These are phyloP conservation scores for Tiliacea citrago DNA, from an alignment of 2,888 invertebrate species.

Conservation along the genomic window DNA sequence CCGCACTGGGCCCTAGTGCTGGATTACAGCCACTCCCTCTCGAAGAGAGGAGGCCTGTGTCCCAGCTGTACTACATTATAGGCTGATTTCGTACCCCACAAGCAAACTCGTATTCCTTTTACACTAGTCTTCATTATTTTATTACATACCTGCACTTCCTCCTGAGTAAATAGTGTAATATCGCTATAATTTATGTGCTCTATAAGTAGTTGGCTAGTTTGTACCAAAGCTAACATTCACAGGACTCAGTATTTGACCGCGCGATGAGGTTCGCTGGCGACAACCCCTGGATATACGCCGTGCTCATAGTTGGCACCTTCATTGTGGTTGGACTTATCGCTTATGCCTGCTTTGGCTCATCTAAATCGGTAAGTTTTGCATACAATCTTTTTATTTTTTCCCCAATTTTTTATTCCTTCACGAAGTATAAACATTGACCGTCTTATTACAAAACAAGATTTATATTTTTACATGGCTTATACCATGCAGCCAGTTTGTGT, in stretches of 20 bases:
- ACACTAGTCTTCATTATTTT: neutral
- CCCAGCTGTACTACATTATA: too few species aligned
- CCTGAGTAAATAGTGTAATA: too few species aligned
- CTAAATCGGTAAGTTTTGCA: constrained; percentile 86
- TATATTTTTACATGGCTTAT: too few species aligned
- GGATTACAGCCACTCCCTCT: too few species aligned
- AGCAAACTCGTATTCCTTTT: neutral
- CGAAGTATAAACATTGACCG: too few species aligned
- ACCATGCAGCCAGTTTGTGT: too few species aligned
- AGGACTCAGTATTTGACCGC: constrained; percentile 95
- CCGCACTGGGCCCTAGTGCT: too few species aligned
- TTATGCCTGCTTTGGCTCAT: constrained; percentile 94
- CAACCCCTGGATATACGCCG: constrained; percentile 97
- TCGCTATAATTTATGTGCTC: constrained; percentile 57
- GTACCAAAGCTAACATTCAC: constrained; percentile 64
- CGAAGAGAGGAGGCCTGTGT: too few species aligned
- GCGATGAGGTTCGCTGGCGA: constrained; percentile 94
- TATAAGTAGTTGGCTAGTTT: constrained; percentile 56
- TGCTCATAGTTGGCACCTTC: constrained; percentile 94
- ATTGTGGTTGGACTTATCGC: constrained; percentile 95
- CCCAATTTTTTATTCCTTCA: too few species aligned
- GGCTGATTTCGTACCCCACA: neutral
- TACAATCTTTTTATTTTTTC: too few species aligned
- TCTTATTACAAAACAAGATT: too few species aligned
- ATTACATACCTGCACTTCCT: neutral